Conservation (phyloP, 2,113 vertebrate genomes). For the Trematomus loennbergii region DNA sequence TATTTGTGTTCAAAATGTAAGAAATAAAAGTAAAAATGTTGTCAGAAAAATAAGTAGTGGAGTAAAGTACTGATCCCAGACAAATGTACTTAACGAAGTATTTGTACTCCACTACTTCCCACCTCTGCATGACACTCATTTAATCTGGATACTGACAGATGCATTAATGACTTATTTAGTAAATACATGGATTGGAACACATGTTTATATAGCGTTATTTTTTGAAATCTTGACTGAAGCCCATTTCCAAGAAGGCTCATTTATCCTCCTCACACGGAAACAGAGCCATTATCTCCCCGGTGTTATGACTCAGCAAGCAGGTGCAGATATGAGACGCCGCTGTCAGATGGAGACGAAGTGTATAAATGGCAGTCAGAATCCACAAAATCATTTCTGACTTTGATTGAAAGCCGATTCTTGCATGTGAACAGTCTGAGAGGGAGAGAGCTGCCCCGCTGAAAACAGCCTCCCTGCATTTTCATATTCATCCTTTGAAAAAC, state of each 20-base stretch:
- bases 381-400: conserved; percentile 67
- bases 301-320: conserved; percentile 54
- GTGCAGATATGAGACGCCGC: conserved; percentile 58
- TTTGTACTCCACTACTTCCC: too few species aligned
- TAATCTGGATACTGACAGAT: conserved; percentile 10
- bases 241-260: conserved; percentile 37
- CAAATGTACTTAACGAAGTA: too few species aligned
- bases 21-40: too few species aligned
- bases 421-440: conserved; percentile 54
- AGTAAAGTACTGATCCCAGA: too few species aligned
- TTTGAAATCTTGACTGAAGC: conserved; percentile 24
- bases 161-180: conserved; percentile 6
- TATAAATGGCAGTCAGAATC: conserved; percentile 64
- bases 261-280: conserved; percentile 36
- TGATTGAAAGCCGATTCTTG: conserved; percentile 72
- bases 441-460: conserved; percentile 42
- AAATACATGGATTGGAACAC: neutral
- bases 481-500: conserved; percentile 64
- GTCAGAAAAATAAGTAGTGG: too few species aligned
- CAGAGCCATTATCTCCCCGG: conserved; percentile 48
- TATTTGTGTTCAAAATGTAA: too few species aligned
- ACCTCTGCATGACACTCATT: neutral
- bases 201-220: neutral
- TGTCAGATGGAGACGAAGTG: conserved; percentile 53
- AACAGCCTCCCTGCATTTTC: conserved; percentile 63